Base-by-base conservation (phyloP, 2,888 invertebrate genomes). In the Drosophila emarginata region DNA sequence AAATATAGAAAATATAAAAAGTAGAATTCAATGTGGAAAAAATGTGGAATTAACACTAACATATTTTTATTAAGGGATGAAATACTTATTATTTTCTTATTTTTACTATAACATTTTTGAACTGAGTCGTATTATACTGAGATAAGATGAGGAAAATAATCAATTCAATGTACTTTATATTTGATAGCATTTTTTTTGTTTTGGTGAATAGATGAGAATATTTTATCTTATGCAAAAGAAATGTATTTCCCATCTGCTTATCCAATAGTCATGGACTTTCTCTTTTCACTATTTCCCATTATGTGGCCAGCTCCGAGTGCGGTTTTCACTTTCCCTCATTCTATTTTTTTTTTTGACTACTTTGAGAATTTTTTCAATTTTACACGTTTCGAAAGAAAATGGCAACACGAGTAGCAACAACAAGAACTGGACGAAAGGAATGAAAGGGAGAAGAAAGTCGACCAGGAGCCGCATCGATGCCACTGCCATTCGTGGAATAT, bases 311-410 rank as follows among this genome's bases (percentile, higher is more conserved):
- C 28, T 18, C 4, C n/a, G 11, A 18, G n/a, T 45, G 59, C 40
- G 59, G 40, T 12, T n/a, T n/a, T 59, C 1, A 56, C 6, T 56
- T n/a, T 56, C 36, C 56, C 18, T 1, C 32, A n/a, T n/a, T 4
- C 4, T 21, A 61, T 72, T 11, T 56, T 2, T 37, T 11, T 62
- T 58, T 53, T 70, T 61, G 84, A 80, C 74, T 74, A 66, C 79
- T 73, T 54, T 67, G 68, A 78, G 79, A 72, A 81, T 81, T 89
- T 89, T 88, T 89, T 86, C 89, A 87, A 87, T 87, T 87, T 89
- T 79, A 88, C 87, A 88, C 87, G 84, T 88, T 75, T 59, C 72
- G 64, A 67, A 67, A 76, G 61, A 66, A 70, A 66, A 80, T 23
- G 15, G 39, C 73, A 72, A 61, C 73, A 72, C 58, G 67, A 40